These are phyloP conservation scores for Drosophila austrosaltans DNA, from an alignment of 2,888 invertebrate species.

Conservation along the genomic window DNA sequence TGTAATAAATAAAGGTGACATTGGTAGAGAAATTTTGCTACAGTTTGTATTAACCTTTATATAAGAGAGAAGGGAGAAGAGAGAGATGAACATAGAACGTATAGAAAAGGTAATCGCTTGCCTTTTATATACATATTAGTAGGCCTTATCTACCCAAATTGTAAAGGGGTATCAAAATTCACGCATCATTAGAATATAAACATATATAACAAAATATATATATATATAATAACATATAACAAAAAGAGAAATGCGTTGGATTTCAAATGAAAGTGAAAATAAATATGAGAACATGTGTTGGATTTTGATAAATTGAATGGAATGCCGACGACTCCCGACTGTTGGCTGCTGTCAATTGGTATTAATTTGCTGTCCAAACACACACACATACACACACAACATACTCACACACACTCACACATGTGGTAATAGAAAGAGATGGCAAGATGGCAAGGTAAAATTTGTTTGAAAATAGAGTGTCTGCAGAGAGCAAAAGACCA, in stretches of 20 bases:
- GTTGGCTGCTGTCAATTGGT: constrained; percentile 44
- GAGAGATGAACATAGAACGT: no score
- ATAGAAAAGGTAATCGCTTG: no score
- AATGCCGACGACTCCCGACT: constrained; percentile 21
- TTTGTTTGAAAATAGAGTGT: constrained; percentile 11
- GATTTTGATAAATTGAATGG: constrained; percentile 69
- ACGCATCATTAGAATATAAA: constrained; percentile 68
- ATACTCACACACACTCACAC: neutral
- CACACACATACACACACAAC: constrained; percentile 5
- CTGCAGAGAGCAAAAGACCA: constrained; percentile 28
- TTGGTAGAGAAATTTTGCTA: neutral
- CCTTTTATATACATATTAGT: no score
- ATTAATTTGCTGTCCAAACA: constrained; percentile 59
- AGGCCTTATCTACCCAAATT: neutral
- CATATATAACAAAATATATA: no score
- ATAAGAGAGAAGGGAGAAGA: no score
- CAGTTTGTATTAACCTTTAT: no score
- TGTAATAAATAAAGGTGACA: neutral
- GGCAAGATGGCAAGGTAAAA: neutral
- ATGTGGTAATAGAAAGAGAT: constrained; percentile 11
- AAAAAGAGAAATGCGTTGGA: constrained; percentile 28
- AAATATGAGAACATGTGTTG: constrained; percentile 61
- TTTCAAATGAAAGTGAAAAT: constrained; percentile 26
- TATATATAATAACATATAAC: no score
- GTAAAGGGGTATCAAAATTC: constrained; percentile 27